Conservation (phyloP, 2,797 vertebrate genomes). For the Aldrovandia affinis region DNA sequence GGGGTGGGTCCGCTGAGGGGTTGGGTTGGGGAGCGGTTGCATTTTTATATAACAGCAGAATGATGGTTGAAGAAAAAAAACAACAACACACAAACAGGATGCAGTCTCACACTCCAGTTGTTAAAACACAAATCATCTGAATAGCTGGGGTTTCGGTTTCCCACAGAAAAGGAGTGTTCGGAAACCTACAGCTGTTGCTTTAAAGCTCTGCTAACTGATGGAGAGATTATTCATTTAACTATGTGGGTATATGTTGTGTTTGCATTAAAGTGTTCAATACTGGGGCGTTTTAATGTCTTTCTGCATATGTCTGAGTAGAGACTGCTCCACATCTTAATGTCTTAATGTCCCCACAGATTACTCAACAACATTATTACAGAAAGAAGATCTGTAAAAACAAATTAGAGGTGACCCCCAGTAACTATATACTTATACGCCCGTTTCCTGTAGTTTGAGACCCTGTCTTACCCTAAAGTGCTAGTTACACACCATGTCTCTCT, state of each 20-base stretch:
- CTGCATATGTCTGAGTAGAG: not conserved
- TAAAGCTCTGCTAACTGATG: not conserved
- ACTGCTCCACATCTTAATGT: not conserved
- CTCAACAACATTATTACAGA: not conserved
- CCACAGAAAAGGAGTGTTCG: not conserved
- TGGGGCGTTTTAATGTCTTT: not conserved
- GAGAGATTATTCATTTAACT: not conserved
- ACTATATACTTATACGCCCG: too few species aligned
- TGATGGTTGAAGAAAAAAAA: not conserved
- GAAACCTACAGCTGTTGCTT: not conserved
- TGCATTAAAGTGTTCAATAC: not conserved
- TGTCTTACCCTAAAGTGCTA: not conserved
- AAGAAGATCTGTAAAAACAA: not conserved
- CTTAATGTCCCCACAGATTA: not conserved
- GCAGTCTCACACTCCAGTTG: not conserved
- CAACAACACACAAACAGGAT: not conserved
- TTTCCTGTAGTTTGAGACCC: not conserved
- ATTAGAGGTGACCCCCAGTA: not conserved
- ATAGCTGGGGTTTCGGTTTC: not conserved
- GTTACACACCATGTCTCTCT: constrained; percentile 32
- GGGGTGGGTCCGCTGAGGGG: not conserved
- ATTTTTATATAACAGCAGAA: constrained; percentile 21
- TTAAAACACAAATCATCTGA: not conserved
- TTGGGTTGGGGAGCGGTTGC: not conserved
- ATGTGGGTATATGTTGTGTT: not conserved